phyloP scores from a whole-genome alignment of 2,888 invertebrate genomes.

The Plagodis pulveraria region DNA sequence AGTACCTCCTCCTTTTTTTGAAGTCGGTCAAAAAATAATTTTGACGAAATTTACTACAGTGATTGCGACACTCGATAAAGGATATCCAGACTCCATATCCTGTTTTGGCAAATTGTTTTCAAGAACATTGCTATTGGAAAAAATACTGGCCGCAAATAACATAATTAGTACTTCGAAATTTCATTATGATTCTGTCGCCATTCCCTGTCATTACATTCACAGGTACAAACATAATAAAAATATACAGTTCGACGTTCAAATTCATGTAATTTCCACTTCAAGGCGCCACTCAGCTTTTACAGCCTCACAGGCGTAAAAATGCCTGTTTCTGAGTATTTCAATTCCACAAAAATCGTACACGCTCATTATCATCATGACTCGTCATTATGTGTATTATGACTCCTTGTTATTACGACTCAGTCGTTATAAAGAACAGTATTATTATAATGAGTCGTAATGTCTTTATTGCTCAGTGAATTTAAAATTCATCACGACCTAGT shows the following conservation, averaged over 20 bases:
- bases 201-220: too few species aligned
- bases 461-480: constrained; percentile 37
- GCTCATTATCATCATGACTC: constrained; percentile 13
- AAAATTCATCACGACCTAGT: constrained; percentile 35
- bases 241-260: neutral
- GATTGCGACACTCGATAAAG: too few species aligned
- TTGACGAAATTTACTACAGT: too few species aligned
- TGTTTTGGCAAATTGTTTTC: too few species aligned
- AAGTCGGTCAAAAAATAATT: too few species aligned
- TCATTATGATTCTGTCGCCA: too few species aligned
- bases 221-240: too few species aligned
- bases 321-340: constrained; percentile 11
- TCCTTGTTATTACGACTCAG: constrained; percentile 20
- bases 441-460: constrained; percentile 34
- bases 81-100: too few species aligned
- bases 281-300: constrained; percentile 4
- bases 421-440: constrained; percentile 18
- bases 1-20: too few species aligned
- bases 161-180: too few species aligned
- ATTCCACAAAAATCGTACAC: constrained; percentile 17
- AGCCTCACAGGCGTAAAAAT: constrained; percentile 6
- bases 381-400: constrained; percentile 15
- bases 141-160: too few species aligned
- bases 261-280: neutral
- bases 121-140: too few species aligned